phyloP scores from a whole-genome alignment of 2,888 invertebrate genomes.

The Parnassius apollo region DNA sequence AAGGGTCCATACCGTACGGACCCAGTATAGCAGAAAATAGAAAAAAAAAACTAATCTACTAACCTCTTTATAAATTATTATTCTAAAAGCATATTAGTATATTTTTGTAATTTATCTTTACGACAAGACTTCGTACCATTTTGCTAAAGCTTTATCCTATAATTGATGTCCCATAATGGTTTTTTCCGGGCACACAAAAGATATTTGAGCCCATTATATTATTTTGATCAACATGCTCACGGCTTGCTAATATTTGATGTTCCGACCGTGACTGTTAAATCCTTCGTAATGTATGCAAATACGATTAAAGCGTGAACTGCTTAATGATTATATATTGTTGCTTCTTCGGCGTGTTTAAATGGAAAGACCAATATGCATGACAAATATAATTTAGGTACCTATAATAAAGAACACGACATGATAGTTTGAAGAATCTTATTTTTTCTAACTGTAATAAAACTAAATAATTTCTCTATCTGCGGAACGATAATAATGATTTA shows the following conservation, averaged over 20 bases:
- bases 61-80: no score
- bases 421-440: no score
- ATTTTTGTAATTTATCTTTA: no score
- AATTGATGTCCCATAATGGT: background rate
- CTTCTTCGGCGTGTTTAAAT: constrained; percentile 5
- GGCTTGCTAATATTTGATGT: constrained; percentile 17
- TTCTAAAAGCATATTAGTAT: no score
- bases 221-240: background rate
- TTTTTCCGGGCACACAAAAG: constrained; percentile 1
- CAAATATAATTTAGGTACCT: background rate
- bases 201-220: constrained; percentile 4
- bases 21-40: no score
- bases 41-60: no score
- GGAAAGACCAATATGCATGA: background rate
- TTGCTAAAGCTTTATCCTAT: background rate
- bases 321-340: constrained; percentile 13
- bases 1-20: no score
- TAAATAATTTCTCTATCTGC: no score
- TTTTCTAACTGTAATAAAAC: no score
- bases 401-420: background rate
- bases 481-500: no score
- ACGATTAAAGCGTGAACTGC: constrained; percentile 17
- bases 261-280: constrained; percentile 13
- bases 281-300: constrained; percentile 17
- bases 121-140: no score